Evolutionary conservation across 2,888 invertebrate species (phyloP).

Genomic region (Leptopterna dolabrata): DNA sequence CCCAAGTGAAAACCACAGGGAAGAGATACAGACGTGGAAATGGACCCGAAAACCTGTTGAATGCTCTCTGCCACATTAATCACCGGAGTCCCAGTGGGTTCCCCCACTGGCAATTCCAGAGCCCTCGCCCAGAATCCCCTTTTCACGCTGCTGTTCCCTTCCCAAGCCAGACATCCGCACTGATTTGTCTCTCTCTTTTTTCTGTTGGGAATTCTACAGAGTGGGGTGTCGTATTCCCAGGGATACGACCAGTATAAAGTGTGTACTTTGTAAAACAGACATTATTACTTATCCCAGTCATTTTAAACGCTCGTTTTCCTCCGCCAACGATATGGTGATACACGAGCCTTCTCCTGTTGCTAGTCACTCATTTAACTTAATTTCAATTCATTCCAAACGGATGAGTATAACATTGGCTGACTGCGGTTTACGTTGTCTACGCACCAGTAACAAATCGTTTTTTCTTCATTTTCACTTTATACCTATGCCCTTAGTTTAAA

Average conservation of each 20-base stretch:
- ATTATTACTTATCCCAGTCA: background rate
- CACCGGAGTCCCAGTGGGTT: conserved; percentile 28
- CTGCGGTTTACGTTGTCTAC: no score
- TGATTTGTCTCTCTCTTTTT: conserved; percentile 37
- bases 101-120: no score
- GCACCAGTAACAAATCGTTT: no score
- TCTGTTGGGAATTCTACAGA: background rate
- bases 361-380: no score
- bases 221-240: background rate
- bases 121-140: conserved; percentile 15
- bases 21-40: conserved; percentile 47
- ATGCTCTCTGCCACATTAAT: conserved; percentile 54
- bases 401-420: no score
- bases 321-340: background rate
- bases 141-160: conserved; percentile 6
- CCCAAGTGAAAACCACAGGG: background rate
- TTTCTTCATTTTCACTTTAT: no score
- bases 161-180: background rate
- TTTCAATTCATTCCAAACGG: no score
- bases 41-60: conserved; percentile 55
- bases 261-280: background rate
- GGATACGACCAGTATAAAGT: background rate
- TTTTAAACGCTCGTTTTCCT: background rate
- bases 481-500: no score
- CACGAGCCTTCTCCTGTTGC: no score